phyloP scores from a whole-genome alignment of 2,797 vertebrate genomes.

The Anisognathus igniventris region DNA sequence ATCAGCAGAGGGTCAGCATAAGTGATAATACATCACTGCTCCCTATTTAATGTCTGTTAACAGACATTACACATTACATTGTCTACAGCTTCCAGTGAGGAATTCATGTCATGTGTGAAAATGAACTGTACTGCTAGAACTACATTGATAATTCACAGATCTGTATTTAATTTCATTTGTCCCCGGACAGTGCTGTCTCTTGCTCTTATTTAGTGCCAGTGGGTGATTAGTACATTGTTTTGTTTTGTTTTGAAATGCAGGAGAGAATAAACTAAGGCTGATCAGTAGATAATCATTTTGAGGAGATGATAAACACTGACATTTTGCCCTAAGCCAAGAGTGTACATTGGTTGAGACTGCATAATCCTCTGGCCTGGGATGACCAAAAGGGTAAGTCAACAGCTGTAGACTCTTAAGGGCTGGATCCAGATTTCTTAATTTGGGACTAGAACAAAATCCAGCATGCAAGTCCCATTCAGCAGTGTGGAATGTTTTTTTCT shows the following conservation, averaged over 20 bases:
- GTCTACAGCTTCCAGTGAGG: not conserved
- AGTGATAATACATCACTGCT: not conserved
- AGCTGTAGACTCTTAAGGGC: constrained; percentile 33
- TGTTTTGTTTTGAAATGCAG: constrained; percentile 60
- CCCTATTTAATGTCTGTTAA: not conserved
- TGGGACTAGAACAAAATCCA: not conserved
- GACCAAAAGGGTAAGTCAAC: constrained; percentile 53
- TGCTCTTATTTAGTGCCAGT: not conserved
- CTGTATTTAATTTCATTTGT: not conserved
- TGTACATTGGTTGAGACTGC: constrained; percentile 32
- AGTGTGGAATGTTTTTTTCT: not conserved
- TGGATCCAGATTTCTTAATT: not conserved
- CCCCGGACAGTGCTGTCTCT: not conserved
- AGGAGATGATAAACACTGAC: constrained; percentile 45
- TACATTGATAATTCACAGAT: not conserved
- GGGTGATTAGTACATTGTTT: constrained; percentile 35
- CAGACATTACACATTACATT: not conserved
- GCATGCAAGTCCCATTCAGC: not conserved
- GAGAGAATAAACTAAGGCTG: constrained; percentile 51
- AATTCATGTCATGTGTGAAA: not conserved
- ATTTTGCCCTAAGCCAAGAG: constrained; percentile 45
- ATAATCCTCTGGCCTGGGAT: constrained; percentile 50
- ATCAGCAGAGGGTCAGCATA: not conserved
- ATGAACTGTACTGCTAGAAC: not conserved
- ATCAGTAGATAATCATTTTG: constrained; percentile 56